phyloP scores from a whole-genome alignment of 2,797 vertebrate species.

The Mareca strepera region DNA sequence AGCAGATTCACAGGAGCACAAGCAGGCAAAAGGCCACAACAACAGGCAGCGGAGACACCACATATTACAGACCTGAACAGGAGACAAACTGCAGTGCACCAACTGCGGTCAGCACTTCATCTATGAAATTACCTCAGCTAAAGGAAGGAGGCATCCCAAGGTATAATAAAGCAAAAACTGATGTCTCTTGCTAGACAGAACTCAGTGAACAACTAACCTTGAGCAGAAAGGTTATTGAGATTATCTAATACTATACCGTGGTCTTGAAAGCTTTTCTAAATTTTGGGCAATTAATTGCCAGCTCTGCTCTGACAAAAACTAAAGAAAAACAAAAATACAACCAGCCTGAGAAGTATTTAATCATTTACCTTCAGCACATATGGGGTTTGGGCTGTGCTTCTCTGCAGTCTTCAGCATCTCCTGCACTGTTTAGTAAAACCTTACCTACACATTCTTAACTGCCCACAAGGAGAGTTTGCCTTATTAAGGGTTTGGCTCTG shows the following conservation, averaged over 20 bases:
- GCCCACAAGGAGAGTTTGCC: not conserved
- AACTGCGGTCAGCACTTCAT: constrained; percentile 4
- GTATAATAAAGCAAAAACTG: constrained; percentile 37
- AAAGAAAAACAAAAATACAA: not conserved
- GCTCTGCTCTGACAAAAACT: not conserved
- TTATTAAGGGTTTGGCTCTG: not conserved
- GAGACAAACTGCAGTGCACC: constrained; percentile 20
- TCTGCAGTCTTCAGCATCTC: not conserved
- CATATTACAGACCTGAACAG: not conserved
- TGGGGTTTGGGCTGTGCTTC: not conserved
- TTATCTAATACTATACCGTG: constrained; percentile 17
- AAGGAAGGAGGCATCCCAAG: constrained; percentile 12
- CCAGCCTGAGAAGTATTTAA: not conserved
- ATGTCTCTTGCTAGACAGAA: constrained; percentile 48
- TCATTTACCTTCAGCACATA: not conserved
- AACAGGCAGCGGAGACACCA: not conserved
- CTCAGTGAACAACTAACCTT: constrained; percentile 30
- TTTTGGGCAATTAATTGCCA: constrained; percentile 17
- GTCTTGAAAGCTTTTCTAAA: constrained; percentile 23
- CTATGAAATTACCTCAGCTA: constrained; percentile 18
- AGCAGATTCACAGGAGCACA: not conserved
- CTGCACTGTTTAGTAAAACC: not conserved
- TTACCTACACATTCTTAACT: not conserved
- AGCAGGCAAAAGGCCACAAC: constrained; percentile 14
- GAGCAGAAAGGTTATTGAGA: constrained; percentile 21